Evolutionary conservation across 2,888 invertebrate genomes (phyloP).

Genomic region (Macaria liturata): DNA sequence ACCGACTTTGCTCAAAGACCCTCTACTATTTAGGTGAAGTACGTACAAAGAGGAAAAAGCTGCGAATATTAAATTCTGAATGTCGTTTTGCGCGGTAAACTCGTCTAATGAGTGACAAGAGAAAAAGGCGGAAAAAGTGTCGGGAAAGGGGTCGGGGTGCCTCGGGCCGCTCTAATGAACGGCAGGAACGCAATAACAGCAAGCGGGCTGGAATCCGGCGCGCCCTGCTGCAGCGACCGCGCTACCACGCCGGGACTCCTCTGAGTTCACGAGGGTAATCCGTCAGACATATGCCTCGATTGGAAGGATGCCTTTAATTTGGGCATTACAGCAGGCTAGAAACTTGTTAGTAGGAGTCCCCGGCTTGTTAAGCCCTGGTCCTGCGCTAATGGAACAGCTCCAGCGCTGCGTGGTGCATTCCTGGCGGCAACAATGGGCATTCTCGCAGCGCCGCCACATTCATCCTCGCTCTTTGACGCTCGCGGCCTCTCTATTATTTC

Average conservation of each 20-base stretch:
- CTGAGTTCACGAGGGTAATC: no score
- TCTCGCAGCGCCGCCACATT: no score
- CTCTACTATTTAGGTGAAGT: neutral
- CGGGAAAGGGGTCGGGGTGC: conserved; percentile 37
- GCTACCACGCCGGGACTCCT: neutral
- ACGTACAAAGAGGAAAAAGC: conserved; percentile 1
- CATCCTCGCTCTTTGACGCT: no score
- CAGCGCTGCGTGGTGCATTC: no score
- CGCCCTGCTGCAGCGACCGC: conserved; percentile 5
- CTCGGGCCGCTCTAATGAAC: conserved; percentile 36
- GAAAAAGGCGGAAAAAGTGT: conserved; percentile 27
- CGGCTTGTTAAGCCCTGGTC: no score
- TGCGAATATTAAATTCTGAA: conserved; percentile 14
- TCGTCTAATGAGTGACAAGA: conserved; percentile 30
- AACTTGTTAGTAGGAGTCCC: no score
- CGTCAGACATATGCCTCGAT: no score
- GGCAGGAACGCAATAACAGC: conserved; percentile 47
- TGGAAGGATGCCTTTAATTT: no score
- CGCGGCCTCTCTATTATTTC: no score
- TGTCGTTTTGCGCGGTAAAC: conserved; percentile 23
- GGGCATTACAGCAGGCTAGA: no score
- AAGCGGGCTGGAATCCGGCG: conserved; percentile 43
- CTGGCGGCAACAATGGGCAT: no score
- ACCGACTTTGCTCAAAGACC: conserved; percentile 5
- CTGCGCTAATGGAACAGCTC: no score